These are phyloP conservation scores for Basileuterus tristriatus DNA, from an alignment of 2,797 vertebrate genomes.

Conservation along the genomic window DNA sequence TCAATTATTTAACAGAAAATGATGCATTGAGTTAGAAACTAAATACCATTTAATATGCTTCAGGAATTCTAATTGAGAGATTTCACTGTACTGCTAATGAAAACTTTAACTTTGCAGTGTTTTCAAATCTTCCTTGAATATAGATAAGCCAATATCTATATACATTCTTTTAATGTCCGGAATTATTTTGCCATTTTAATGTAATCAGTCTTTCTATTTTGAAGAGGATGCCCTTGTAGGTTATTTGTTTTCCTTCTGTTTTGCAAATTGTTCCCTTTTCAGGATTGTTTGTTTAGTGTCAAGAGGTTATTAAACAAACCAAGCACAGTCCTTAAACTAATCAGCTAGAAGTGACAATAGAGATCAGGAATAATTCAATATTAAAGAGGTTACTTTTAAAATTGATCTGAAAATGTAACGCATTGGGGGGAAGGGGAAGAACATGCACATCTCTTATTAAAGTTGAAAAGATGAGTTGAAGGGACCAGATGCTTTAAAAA, in stretches of 20 bases:
- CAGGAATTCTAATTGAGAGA: slow-evolving; percentile 77
- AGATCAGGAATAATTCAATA: slow-evolving; percentile 67
- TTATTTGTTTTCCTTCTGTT: slow-evolving; percentile 77
- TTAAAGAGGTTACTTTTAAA: slow-evolving; percentile 73
- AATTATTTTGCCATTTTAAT: slow-evolving; percentile 71
- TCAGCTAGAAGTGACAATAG: slow-evolving; percentile 63
- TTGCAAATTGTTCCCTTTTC: slow-evolving; percentile 77
- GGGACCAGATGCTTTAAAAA: neutral
- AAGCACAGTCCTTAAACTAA: slow-evolving; percentile 74
- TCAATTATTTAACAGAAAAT: slow-evolving; percentile 85
- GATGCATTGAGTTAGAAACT: slow-evolving; percentile 82
- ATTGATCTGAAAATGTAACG: slow-evolving; percentile 61
- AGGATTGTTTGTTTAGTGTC: slow-evolving; percentile 78
- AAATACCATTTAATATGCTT: slow-evolving; percentile 78
- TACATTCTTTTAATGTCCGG: slow-evolving; percentile 52
- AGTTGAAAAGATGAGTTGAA: neutral
- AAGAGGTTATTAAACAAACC: slow-evolving; percentile 79
- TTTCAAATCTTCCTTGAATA: slow-evolving; percentile 74
- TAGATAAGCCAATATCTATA: slow-evolving; percentile 74
- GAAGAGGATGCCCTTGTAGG: slow-evolving; percentile 69
- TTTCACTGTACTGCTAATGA: slow-evolving; percentile 68
- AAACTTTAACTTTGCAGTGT: slow-evolving; percentile 69
- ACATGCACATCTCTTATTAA: neutral
- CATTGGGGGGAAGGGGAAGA: neutral
- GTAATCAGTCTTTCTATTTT: slow-evolving; percentile 68